Evolutionary conservation across 2,888 invertebrate species (phyloP), one percentile per base, ranked within the genome.

Genomic region (Aelia acuminata): DNA sequence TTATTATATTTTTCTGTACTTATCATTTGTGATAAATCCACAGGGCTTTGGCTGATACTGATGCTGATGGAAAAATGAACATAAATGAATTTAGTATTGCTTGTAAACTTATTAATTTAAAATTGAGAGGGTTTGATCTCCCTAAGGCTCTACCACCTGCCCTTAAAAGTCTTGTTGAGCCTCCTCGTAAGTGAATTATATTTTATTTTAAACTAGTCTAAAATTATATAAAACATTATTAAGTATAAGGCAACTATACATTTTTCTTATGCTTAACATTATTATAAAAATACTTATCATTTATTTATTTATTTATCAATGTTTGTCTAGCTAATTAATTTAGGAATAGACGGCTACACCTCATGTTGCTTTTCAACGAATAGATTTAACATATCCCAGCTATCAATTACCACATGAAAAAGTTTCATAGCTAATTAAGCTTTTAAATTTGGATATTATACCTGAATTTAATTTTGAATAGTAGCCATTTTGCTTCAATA

Each of bases 21-120:
- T 90, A 87, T 89, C 90, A 49, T 90, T 53, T 88, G 0, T 47
- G 18, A 39, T 85, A 89, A 89, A 89, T 89, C 91, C 92, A 91
- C 92, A 94, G 98, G 97, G 94, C 94, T 20, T 93, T 99, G 84
- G 97, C 99, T 0, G 99, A 99, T 92, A 96, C 98, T 84, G 98
- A 99, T 92, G 95, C 97, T 26, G 99, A 99, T 94, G 99, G 99
- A 0, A 98, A 97, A 93, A 95, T 99, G 94, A 97, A 99, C 91
- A 95, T 98, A 88, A 96, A 96, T 91, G 99, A 99, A 93, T 99
- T 99, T 93, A 98, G 98, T 90, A 98, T 99, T 91, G 99, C 99
- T 85, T 99, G 99, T 94, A 98, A 98, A 94, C 94, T 98, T 89
- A 98, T 98, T 88, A 98, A 97, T 92, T 94, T 98, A 90, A 98